phyloP scores from a whole-genome alignment of 2,888 invertebrate genomes.

The Orchestes rusci region DNA sequence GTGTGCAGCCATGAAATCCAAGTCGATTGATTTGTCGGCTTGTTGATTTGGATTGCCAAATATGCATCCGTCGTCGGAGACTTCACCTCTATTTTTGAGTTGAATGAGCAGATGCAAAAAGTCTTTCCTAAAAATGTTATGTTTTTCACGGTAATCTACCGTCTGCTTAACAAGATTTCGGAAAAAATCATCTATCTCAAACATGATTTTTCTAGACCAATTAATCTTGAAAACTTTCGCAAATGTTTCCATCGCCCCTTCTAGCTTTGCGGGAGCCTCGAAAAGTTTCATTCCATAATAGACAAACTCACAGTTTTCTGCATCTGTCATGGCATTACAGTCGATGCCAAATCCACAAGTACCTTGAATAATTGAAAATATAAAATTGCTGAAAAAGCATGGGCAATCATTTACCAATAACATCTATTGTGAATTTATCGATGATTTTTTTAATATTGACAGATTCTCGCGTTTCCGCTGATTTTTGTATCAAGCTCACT shows the following conservation, averaged over 20 bases:
- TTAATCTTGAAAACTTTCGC: not conserved
- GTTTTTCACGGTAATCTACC: constrained; percentile 43
- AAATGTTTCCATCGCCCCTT: not conserved
- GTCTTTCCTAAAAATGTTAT: constrained; percentile 44
- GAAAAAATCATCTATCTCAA: constrained; percentile 41
- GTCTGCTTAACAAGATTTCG: constrained; percentile 41
- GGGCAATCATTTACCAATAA: no score
- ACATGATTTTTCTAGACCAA: constrained; percentile 6
- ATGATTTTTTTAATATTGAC: constrained; percentile 39
- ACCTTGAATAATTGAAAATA: no score
- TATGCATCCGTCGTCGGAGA: not conserved
- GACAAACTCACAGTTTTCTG: constrained; percentile 41
- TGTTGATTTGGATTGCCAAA: no score
- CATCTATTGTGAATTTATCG: constrained; percentile 51
- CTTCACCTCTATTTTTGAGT: constrained; percentile 34
- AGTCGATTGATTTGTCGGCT: no score
- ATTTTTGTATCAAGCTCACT: constrained; percentile 27
- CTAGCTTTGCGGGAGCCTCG: not conserved
- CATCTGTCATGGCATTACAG: constrained; percentile 48
- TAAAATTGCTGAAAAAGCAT: no score
- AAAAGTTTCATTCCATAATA: constrained; percentile 11
- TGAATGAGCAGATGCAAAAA: constrained; percentile 49
- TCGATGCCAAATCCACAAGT: constrained; percentile 51
- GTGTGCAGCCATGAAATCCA: constrained; percentile 3
- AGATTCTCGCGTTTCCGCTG: constrained; percentile 23